A percentile compares a stretch with the other conserved stretches of the same genome.
Conservation (phyloP, 1,140 invertebrate species). For the Cotesia vestalis region DNA sequence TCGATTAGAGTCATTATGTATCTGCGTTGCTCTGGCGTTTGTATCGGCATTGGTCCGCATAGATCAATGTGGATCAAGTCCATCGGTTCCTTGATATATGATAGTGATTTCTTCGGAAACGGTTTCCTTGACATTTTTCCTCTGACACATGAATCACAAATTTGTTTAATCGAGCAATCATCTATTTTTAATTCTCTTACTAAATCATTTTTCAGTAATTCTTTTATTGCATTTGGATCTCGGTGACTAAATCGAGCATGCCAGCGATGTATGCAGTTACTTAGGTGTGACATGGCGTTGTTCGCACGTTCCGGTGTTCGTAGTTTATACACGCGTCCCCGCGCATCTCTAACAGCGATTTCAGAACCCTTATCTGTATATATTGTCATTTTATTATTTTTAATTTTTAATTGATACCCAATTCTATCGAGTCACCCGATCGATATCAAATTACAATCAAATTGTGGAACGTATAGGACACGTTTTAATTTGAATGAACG, state of each 20-base stretch:
- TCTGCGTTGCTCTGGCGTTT: slow-evolving; percentile 9
- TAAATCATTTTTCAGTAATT: slow-evolving; percentile 34
- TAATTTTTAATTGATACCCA: slow-evolving; percentile 9
- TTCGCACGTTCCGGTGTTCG: slow-evolving; percentile 11
- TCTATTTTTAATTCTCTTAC: slow-evolving; percentile 28
- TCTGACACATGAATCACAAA: slow-evolving; percentile 41
- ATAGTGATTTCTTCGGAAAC: slow-evolving; percentile 28
- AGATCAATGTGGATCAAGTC: slow-evolving; percentile 37
- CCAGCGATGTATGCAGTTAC: slow-evolving; percentile 42
- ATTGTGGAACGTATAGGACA: slow-evolving; percentile 27
- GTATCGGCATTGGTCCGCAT: slow-evolving; percentile 37
- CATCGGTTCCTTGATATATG: background rate
- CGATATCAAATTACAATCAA: slow-evolving; percentile 22
- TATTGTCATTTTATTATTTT: background rate
- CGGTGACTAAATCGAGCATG: slow-evolving; percentile 44
- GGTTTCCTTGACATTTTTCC: slow-evolving; percentile 41
- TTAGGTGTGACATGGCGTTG: background rate
- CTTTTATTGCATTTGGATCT: slow-evolving; percentile 35
- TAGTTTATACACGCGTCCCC: slow-evolving; percentile 14
- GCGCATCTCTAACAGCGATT: slow-evolving; percentile 9
- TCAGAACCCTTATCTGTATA: slow-evolving; percentile 7
- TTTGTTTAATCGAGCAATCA: background rate
- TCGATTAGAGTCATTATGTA: slow-evolving; percentile 36
- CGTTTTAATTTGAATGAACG: slow-evolving; percentile 3
- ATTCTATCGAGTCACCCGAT: background rate